A percentile compares a stretch with the other conserved stretches of the same genome.
phyloP scores from a whole-genome alignment of 2,113 vertebrate species.

The Serilophus lunatus region DNA sequence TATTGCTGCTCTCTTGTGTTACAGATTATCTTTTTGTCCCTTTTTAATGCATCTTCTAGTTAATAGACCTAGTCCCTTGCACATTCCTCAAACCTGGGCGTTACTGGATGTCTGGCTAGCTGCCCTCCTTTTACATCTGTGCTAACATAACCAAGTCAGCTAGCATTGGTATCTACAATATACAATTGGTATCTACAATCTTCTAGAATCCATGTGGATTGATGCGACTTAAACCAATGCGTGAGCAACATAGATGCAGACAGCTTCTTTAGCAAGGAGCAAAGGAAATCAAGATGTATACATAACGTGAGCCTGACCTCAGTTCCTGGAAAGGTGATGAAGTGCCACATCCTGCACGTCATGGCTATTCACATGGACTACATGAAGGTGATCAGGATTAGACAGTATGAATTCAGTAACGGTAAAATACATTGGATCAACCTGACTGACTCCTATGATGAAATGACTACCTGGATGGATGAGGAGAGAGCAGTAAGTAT shows the following conservation, averaged over 20 bases:
- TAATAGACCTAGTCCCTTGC: neutral
- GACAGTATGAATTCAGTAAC: neutral
- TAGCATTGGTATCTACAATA: neutral
- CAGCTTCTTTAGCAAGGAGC: neutral
- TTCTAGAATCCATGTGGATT: neutral
- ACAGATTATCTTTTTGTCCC: neutral
- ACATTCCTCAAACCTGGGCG: neutral
- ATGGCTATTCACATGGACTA: neutral
- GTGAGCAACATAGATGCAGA: rapidly evolving
- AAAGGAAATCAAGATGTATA: neutral
- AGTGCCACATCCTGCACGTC: neutral
- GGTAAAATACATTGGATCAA: neutral
- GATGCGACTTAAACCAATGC: neutral
- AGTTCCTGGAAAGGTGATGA: neutral
- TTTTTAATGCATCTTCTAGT: neutral
- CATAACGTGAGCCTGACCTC: neutral
- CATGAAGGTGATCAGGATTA: neutral
- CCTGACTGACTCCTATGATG: neutral
- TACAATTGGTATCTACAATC: too few relatives aligned
- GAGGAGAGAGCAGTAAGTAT: too few relatives aligned
- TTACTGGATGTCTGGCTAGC: neutral
- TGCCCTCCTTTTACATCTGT: neutral
- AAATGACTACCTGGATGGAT: neutral
- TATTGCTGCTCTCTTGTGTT: neutral
- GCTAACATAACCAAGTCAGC: neutral